Evolutionary conservation across 2,113 vertebrate genomes (phyloP), one percentile per base, ranked within the genome.

Genomic region (Plecotus auritus): DNA sequence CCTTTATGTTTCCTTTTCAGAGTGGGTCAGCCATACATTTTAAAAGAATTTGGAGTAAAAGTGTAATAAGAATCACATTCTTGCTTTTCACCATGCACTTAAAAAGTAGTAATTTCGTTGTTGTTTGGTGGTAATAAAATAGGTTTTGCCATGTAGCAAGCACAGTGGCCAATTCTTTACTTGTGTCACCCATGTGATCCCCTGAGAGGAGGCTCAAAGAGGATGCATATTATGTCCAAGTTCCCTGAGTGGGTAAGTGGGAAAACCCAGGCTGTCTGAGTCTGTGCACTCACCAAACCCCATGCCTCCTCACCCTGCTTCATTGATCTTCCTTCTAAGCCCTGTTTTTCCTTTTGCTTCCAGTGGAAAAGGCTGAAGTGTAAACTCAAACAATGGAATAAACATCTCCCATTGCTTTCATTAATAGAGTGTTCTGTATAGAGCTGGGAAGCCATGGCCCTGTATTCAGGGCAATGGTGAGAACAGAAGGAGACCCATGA

Each of bases 221-320:
- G 47, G n/a, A 26, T 45, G 23, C 88, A 6, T 74, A 13, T 28
- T 74, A 26, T 69, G 49, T 4, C 23, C 4, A 42, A 49, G 8
- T 4, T 40, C 17, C 20, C 32, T 23, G 16, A 30, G 18, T 56
- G 37, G 28, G 35, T 13, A 16, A 32, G 7, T 47, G 51, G 8
- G 47, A 6, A 59, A 37, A 64, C 61, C 7, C 11, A 42, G 26
- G 13, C 47, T 49, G 22, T 9, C 5, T 2, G n/a, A 7, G 35
- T 37, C 32, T 13, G 0, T 26, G 11, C 1, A 5, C 9, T 49
- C 7, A 9, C 35, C 9, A 1, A 5, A 20, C 4, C 30, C 26
- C 23, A 2, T 64, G 54, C 32, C 40, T 30, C 37, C 32, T 11
- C 11, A 56, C 17, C 26, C 13, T 26, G 13, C 30, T 8, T 47